A percentile compares a stretch with the other conserved stretches of the same genome.
These are phyloP conservation scores for Ormia ochracea DNA, from an alignment of 2,888 invertebrate genomes.

Conservation along the genomic window DNA sequence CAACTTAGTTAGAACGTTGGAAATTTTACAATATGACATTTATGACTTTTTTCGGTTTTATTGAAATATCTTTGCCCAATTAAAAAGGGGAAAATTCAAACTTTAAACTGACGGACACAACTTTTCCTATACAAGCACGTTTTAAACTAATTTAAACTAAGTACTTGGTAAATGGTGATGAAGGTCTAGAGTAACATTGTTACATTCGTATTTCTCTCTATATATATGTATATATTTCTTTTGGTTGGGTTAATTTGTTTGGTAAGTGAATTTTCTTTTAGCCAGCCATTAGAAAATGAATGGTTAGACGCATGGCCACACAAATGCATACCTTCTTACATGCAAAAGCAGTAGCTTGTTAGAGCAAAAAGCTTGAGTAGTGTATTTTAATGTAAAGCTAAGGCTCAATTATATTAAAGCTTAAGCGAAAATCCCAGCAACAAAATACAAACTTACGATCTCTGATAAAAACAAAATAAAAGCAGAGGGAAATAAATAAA, in stretches of 20 bases:
- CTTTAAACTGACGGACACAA: constrained; percentile 11
- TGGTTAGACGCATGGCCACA: background rate
- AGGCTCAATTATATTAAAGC: constrained; percentile 6
- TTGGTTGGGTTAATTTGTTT: constrained; percentile 3
- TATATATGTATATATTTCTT: background rate
- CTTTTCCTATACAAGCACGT: background rate
- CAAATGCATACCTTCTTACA: background rate
- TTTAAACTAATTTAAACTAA: background rate
- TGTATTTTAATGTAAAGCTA: constrained; percentile 6
- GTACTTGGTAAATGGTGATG: constrained; percentile 8
- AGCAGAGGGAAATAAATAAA: constrained; percentile 24
- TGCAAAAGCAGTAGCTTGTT: background rate
- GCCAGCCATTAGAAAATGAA: background rate
- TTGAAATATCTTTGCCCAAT: constrained; percentile 6
- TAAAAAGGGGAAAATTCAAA: background rate
- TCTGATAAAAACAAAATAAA: constrained; percentile 2
- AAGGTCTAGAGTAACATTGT: constrained; percentile 60
- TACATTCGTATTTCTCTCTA: constrained; percentile 1
- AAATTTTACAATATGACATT: no score
- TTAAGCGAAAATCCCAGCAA: background rate
- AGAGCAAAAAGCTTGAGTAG: constrained; percentile 8
- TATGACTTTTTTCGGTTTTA: no score
- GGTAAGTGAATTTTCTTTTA: constrained; percentile 44
- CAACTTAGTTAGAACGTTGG: no score
- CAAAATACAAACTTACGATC: background rate